Conservation (phyloP, 2,888 invertebrate species). For the Cylloceria caligata region DNA sequence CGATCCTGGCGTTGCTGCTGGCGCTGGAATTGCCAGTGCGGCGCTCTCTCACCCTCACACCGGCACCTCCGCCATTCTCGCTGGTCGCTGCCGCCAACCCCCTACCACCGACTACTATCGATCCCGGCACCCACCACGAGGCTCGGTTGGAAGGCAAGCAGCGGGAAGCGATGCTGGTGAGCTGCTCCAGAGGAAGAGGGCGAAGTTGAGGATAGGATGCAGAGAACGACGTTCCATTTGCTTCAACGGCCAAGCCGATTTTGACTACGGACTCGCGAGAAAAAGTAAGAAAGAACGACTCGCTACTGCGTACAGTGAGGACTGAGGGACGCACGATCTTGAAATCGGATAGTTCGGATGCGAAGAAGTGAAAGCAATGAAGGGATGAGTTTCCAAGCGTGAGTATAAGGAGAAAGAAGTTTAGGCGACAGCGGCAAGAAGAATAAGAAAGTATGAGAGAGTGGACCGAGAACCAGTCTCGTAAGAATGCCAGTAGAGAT, state of each 20-base stretch:
- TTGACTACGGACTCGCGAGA: conserved; percentile 54
- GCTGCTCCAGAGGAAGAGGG: conserved; percentile 35
- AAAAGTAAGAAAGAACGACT: background rate
- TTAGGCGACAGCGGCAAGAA: background rate
- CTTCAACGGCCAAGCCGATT: conserved; percentile 66
- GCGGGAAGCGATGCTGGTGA: conserved; percentile 41
- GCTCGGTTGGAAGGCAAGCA: conserved; percentile 56
- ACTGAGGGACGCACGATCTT: conserved; percentile 34
- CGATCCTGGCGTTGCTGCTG: conserved; percentile 68
- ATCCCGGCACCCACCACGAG: conserved; percentile 61
- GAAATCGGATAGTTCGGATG: conserved; percentile 55
- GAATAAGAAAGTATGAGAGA: background rate
- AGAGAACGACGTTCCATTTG: conserved; percentile 60
- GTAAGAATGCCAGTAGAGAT: background rate
- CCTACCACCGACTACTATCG: conserved; percentile 63
- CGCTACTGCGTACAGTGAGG: background rate
- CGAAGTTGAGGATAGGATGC: conserved; percentile 44
- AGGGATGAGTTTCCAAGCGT: conserved; percentile 22
- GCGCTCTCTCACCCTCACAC: conserved; percentile 58
- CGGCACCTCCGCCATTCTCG: conserved; percentile 62
- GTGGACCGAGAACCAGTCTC: background rate
- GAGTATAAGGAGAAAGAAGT: background rate
- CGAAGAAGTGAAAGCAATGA: conserved; percentile 34
- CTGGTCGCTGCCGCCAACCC: conserved; percentile 58
- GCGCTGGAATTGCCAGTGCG: conserved; percentile 48